Conservation (phyloP, 2,797 vertebrate genomes). For the Clamator glandarius region DNA sequence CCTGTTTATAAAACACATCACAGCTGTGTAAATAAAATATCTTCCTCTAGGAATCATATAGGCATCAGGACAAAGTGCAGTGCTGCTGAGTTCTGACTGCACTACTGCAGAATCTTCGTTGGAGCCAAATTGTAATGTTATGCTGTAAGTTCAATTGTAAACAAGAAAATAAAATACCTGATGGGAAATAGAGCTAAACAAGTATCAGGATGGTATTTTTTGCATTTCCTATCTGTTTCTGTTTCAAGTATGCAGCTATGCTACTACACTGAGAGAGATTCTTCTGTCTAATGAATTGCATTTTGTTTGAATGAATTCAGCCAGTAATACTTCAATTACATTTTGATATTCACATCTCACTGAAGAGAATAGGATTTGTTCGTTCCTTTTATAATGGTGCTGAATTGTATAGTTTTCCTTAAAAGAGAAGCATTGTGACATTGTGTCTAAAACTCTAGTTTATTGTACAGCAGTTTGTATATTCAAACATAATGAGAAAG, state of each 20-base stretch:
- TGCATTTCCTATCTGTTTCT: background rate
- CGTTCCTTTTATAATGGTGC: background rate
- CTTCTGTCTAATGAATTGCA: background rate
- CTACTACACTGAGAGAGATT: background rate
- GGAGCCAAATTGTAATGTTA: background rate
- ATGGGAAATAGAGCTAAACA: background rate
- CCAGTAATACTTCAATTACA: background rate
- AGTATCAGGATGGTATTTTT: background rate
- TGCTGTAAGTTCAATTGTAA: background rate
- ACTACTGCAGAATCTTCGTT: background rate
- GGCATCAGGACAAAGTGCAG: background rate
- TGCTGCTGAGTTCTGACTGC: background rate
- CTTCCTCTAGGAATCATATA: background rate
- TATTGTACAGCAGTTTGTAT: background rate
- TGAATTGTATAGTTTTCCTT: background rate
- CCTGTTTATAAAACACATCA: background rate
- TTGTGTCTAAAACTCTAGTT: background rate
- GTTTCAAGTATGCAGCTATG: background rate
- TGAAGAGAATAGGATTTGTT: background rate
- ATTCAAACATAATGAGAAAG: background rate
- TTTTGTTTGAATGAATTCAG: background rate
- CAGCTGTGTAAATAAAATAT: slow-evolving; percentile 18
- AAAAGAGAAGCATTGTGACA: background rate
- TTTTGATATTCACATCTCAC: background rate
- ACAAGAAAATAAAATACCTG: background rate